Evolutionary conservation across 2,797 vertebrate species (phyloP).

Genomic region (Mionectes olivaceus): DNA sequence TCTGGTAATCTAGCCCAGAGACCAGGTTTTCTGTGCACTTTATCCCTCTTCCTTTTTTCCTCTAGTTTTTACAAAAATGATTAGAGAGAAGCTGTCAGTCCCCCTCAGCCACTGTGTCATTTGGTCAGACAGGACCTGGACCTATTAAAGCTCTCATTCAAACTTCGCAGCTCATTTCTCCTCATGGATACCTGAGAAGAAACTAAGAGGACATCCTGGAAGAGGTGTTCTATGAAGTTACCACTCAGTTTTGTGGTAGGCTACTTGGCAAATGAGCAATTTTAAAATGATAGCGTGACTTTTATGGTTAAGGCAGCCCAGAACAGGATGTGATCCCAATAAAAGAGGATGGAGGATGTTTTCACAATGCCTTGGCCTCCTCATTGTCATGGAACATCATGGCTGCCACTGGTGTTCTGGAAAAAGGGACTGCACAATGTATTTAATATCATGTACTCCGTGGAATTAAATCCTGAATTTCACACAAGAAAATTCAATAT

Average conservation of each 20-base stretch:
- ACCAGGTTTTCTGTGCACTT: not conserved
- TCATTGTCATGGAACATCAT: not conserved
- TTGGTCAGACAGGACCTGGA: not conserved
- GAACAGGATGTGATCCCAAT: not conserved
- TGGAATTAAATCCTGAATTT: not conserved
- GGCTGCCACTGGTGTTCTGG: not conserved
- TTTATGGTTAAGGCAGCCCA: not conserved
- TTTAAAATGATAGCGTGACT: not conserved
- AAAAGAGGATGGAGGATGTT: not conserved
- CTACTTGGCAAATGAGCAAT: not conserved
- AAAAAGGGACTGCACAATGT: not conserved
- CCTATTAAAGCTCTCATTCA: not conserved
- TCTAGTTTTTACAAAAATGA: not conserved
- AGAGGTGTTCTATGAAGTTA: not conserved
- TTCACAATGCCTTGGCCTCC: not conserved
- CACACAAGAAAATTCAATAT: not conserved
- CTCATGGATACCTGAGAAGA: not conserved
- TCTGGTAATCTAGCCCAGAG: not conserved
- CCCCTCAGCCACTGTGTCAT: not conserved
- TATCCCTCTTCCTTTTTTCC: not conserved
- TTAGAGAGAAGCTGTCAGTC: not conserved
- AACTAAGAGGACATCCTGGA: not conserved
- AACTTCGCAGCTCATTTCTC: constrained; percentile 16
- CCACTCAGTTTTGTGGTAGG: not conserved
- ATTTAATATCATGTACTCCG: not conserved